Evolutionary conservation across 2,888 invertebrate genomes (phyloP).

Genomic region (Petrophora chlorosata): DNA sequence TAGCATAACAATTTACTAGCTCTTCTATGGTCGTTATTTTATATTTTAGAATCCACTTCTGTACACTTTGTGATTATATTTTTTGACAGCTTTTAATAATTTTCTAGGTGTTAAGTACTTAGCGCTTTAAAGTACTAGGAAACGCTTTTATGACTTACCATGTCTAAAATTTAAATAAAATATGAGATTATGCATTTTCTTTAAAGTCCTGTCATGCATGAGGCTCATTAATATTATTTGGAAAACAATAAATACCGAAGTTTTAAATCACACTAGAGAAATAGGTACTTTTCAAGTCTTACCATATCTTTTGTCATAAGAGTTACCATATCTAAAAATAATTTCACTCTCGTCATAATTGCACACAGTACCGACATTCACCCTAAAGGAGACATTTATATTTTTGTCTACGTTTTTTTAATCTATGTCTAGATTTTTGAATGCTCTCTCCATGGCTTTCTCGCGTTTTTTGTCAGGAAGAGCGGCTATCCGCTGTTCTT

Average conservation of each 20-base stretch:
- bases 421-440: slow-evolving; percentile 89
- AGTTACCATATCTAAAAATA: slow-evolving; percentile 12
- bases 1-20: slow-evolving; percentile 9
- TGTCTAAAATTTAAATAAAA: no score
- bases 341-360: neutral
- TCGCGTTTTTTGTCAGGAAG: slow-evolving; percentile 71
- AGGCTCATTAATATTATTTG: neutral
- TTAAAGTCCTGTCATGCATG: slow-evolving; percentile 3
- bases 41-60: no score
- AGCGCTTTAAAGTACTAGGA: no score
- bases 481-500: slow-evolving; percentile 68
- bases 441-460: slow-evolving; percentile 86
- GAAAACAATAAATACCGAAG: neutral
- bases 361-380: slow-evolving; percentile 1
- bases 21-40: neutral
- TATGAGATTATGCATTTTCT: no score
- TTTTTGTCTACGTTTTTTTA: slow-evolving; percentile 49
- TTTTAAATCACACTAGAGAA: neutral
- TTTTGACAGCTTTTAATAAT: no score
- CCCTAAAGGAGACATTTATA: neutral
- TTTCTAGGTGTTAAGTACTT: no score
- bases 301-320: slow-evolving; percentile 7
- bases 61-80: no score
- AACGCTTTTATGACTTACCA: neutral
- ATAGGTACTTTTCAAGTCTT: slow-evolving; percentile 11